Percentiles rank a stretch among this genome's conserved stretches.
Evolutionary conservation across 2,797 vertebrate genomes (phyloP).

Genomic region (Epinephelus coioides): DNA sequence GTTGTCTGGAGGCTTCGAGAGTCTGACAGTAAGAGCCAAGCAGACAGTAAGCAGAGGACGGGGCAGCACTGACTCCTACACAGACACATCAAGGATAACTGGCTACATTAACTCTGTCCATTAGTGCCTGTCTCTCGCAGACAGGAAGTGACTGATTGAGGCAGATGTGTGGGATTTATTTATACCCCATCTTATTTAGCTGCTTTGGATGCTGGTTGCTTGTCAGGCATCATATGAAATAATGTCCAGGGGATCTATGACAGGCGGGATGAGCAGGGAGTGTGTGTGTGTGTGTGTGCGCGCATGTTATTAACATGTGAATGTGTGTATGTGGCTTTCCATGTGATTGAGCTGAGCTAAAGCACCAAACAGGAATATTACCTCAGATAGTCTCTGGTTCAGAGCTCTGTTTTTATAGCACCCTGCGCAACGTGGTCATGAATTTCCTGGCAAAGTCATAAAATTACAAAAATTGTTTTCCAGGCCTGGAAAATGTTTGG

Average conservation of each 20-base stretch:
- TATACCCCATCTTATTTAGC: constrained; percentile 54
- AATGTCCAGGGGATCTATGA: constrained; percentile 43
- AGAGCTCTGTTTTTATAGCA: constrained; percentile 11
- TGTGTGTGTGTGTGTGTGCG: constrained; percentile 24
- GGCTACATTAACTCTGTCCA: constrained; percentile 71
- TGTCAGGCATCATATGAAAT: constrained; percentile 50
- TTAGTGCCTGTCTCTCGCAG: constrained; percentile 65
- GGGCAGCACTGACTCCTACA: constrained; percentile 59
- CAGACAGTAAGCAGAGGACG: constrained; percentile 46
- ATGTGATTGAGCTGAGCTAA: background rate
- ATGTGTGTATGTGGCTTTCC: background rate
- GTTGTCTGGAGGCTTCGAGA: constrained; percentile 53
- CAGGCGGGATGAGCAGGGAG: constrained; percentile 18
- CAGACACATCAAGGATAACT: constrained; percentile 64
- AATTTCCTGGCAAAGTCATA: too few relatives aligned
- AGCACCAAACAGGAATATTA: constrained; percentile 10
- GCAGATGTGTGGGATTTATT: constrained; percentile 71
- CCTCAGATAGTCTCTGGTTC: background rate
- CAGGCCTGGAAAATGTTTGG: too few relatives aligned
- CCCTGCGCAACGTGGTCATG: background rate
- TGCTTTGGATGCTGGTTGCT: constrained; percentile 40
- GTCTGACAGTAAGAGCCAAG: constrained; percentile 49
- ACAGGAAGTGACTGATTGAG: constrained; percentile 70
- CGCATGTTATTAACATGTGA: constrained; percentile 38
- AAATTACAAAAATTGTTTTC: too few relatives aligned